Percentiles rank a stretch among this genome's conserved stretches.
Evolutionary conservation across 2,797 vertebrate genomes (phyloP).

Genomic region (Malacoctenus gilli): DNA sequence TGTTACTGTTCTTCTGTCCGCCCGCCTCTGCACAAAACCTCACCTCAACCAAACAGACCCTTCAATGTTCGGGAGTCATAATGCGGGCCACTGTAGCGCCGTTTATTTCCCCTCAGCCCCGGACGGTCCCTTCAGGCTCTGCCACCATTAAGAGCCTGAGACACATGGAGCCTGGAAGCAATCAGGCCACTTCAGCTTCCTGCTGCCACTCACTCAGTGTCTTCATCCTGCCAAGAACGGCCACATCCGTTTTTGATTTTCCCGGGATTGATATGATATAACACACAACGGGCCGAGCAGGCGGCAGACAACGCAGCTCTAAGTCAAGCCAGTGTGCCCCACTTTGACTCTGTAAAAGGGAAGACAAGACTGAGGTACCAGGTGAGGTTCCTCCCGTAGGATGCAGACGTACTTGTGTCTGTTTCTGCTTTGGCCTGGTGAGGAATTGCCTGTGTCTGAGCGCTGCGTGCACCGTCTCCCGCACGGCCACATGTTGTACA

Average conservation of each 20-base stretch:
- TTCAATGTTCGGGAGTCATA: slow-evolving; percentile 55
- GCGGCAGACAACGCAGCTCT: slow-evolving; percentile 38
- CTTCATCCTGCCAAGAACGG: slow-evolving; percentile 58
- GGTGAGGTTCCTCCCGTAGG: slow-evolving; percentile 49
- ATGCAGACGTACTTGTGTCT: slow-evolving; percentile 55
- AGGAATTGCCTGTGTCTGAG: slow-evolving; percentile 33
- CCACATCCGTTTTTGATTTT: slow-evolving; percentile 77
- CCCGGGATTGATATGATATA: slow-evolving; percentile 68
- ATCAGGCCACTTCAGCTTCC: slow-evolving; percentile 64
- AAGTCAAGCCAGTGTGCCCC: slow-evolving; percentile 44
- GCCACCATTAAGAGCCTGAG: slow-evolving; percentile 58
- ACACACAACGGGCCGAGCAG: slow-evolving; percentile 50
- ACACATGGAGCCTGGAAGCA: slow-evolving; percentile 67
- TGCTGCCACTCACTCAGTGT: slow-evolving; percentile 70
- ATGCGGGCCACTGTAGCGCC: slow-evolving; percentile 48
- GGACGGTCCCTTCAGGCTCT: slow-evolving; percentile 41
- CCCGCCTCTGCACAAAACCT: slow-evolving; percentile 54
- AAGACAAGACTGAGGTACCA: slow-evolving; percentile 26
- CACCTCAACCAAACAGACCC: slow-evolving; percentile 65
- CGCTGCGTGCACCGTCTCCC: slow-evolving; percentile 34
- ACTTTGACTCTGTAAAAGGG: slow-evolving; percentile 41
- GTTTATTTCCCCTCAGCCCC: slow-evolving; percentile 76
- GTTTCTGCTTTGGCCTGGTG: slow-evolving; percentile 58
- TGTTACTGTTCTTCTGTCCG: slow-evolving; percentile 52
- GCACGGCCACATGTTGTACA: slow-evolving; percentile 49